Evolutionary conservation across 2,797 vertebrate genomes (phyloP).

Genomic region (Pachyuromys duprasi): DNA sequence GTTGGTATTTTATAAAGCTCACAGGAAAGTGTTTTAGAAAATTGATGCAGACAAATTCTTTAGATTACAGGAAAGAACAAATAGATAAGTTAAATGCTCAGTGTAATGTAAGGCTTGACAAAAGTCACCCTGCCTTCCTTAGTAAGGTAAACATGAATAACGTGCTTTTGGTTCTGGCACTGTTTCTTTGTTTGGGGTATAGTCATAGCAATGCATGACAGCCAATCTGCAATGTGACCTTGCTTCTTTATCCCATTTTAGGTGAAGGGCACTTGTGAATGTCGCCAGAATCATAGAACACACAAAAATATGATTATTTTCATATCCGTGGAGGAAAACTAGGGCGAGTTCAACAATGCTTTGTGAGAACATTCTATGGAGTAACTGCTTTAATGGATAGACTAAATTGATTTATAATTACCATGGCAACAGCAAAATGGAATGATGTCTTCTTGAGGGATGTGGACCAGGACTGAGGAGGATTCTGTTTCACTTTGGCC

Average conservation of each 20-base stretch:
- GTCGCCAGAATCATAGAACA: slow-evolving; percentile 62
- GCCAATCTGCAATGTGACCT: neutral
- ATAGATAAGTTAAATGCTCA: neutral
- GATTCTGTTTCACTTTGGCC: neutral
- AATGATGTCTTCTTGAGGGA: slow-evolving; percentile 32
- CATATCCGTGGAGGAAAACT: slow-evolving; percentile 38
- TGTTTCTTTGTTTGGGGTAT: slow-evolving; percentile 60
- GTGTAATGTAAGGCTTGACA: neutral
- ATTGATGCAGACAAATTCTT: slow-evolving; percentile 38
- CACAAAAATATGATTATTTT: slow-evolving; percentile 65
- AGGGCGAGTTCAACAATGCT: slow-evolving; percentile 56
- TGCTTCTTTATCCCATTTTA: slow-evolving; percentile 10
- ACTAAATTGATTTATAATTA: slow-evolving; percentile 74
- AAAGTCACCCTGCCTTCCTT: slow-evolving; percentile 36
- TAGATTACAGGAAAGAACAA: slow-evolving; percentile 44
- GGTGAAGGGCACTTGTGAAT: slow-evolving; percentile 58
- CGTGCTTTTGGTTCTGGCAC: slow-evolving; percentile 44
- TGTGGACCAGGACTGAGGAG: slow-evolving; percentile 23
- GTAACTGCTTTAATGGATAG: slow-evolving; percentile 64
- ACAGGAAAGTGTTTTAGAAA: slow-evolving; percentile 46
- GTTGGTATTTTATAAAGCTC: slow-evolving; percentile 1
- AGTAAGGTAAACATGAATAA: slow-evolving; percentile 6
- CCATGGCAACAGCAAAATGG: slow-evolving; percentile 70
- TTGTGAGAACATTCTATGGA: slow-evolving; percentile 63
- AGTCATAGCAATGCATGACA: slow-evolving; percentile 61